Base-by-base conservation (phyloP, 2,888 invertebrate genomes). In the Dryobota labecula region DNA sequence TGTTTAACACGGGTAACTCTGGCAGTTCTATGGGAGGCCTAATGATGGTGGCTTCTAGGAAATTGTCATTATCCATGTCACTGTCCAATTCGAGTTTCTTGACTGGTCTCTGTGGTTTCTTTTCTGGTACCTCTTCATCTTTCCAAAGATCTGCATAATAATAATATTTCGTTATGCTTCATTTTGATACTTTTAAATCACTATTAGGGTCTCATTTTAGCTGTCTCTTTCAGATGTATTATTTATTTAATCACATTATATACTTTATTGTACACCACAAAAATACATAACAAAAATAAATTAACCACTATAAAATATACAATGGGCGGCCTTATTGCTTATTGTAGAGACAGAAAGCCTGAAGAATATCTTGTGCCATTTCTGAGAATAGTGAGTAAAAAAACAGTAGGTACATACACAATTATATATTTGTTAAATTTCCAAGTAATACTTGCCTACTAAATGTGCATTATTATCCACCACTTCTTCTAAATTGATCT, bases 1-100 rank as follows among this genome's bases (percentile, higher is more conserved):
- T 98, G 79, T 97, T 97, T 33, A 98, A 90, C 0, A 98, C 94
- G 0, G 97, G 97, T 74, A 97, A 92, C 51, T 96, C 92, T 7
- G 96, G 96, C 70, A 95, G 80, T 65, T 93, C 93, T 13, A 92
- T 83, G 0, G 92, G 91, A 2, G 94, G 95, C 20, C 90, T 90
- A 36, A 95, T 94, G 0, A 95, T 88, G 0, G 94, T 92, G 41
- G 89, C 91, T 78, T 94, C 94, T 0, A 95, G 85, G 89, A 95
- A 94, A 78, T 92, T 93, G 62, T 95, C 94, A 78, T 92, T 91
- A 18, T 91, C 90, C 83, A 86, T 85, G 79, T 86, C 89, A n/a
- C 77, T 72, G 27, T 89, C 88, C 15, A 83, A 43, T 82, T 91
- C 88, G 27, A 86, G 68, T 66, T 85, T 86, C 56, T 87, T 86